phyloP scores from a whole-genome alignment of 2,888 invertebrate species.

The Diadromus collaris region DNA sequence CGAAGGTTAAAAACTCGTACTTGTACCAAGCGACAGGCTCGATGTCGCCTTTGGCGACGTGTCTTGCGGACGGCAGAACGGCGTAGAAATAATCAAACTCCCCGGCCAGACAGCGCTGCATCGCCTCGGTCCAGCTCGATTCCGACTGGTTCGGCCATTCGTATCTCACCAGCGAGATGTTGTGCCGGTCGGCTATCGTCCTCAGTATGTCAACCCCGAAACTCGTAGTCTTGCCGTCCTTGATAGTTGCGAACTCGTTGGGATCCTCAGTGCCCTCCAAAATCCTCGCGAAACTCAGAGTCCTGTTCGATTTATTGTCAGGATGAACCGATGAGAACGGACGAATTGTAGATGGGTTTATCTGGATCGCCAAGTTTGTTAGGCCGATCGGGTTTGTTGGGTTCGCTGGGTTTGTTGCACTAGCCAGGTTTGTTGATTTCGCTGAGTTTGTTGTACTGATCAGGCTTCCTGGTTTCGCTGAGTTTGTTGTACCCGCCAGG shows the following conservation, averaged over 20 bases:
- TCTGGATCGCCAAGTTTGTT: background rate
- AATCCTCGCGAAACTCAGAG: background rate
- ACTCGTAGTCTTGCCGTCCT: background rate
- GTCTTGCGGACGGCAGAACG: background rate
- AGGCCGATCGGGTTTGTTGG: too few relatives aligned
- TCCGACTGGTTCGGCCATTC: background rate
- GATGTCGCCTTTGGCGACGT: background rate
- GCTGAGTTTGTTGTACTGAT: too few relatives aligned
- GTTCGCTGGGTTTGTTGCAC: too few relatives aligned
- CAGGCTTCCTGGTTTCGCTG: too few relatives aligned
- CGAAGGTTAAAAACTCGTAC: conserved; percentile 4
- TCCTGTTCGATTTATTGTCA: background rate
- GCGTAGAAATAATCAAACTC: conserved; percentile 25
- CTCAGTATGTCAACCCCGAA: conserved; percentile 8
- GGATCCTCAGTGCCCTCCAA: background rate
- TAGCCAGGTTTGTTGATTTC: too few relatives aligned
- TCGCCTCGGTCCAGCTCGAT: conserved; percentile 3
- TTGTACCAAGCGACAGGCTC: conserved; percentile 21
- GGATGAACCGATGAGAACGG: background rate
- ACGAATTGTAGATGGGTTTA: background rate
- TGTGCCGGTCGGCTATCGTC: background rate
- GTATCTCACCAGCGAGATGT: background rate
- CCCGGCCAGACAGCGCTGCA: background rate
- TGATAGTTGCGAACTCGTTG: background rate
- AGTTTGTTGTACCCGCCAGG: too few relatives aligned